Conservation (phyloP, 2,888 invertebrate genomes). For the Peribatodes rhomboidaria region DNA sequence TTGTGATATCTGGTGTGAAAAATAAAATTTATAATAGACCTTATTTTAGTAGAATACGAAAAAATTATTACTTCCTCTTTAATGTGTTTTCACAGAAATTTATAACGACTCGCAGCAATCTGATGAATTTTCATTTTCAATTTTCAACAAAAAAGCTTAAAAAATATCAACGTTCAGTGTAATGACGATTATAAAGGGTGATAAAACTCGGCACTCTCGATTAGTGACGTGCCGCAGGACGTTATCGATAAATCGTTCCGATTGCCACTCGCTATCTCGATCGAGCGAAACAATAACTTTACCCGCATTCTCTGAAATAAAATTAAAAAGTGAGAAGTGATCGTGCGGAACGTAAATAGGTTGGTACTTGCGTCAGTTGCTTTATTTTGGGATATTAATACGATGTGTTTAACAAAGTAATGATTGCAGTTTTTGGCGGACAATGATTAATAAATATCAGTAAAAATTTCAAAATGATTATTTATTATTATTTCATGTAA, state of each 20-base stretch:
- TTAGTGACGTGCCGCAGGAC: conserved; percentile 79
- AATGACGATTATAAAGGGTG: conserved; percentile 80
- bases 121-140: conserved; percentile 45
- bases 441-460: too few relatives aligned
- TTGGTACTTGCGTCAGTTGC: too few relatives aligned
- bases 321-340: conserved; percentile 47
- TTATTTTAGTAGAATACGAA: too few relatives aligned
- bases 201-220: conserved; percentile 76
- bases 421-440: too few relatives aligned
- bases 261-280: conserved; percentile 74
- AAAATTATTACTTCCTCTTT: not conserved
- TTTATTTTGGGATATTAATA: too few relatives aligned
- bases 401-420: too few relatives aligned
- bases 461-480: too few relatives aligned
- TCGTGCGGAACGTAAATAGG: conserved; percentile 27
- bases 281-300: conserved; percentile 77
- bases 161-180: conserved; percentile 38
- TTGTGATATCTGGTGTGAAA: too few relatives aligned
- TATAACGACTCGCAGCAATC: conserved; percentile 29
- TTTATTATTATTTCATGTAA: too few relatives aligned
- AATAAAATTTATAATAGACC: too few relatives aligned
- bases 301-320: conserved; percentile 51
- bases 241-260: conserved; percentile 80
- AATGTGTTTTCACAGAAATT: not conserved
- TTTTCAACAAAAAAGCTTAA: conserved; percentile 42